Evolutionary conservation across 2,113 vertebrate species (phyloP).

Genomic region (Nanorana parkeri): DNA sequence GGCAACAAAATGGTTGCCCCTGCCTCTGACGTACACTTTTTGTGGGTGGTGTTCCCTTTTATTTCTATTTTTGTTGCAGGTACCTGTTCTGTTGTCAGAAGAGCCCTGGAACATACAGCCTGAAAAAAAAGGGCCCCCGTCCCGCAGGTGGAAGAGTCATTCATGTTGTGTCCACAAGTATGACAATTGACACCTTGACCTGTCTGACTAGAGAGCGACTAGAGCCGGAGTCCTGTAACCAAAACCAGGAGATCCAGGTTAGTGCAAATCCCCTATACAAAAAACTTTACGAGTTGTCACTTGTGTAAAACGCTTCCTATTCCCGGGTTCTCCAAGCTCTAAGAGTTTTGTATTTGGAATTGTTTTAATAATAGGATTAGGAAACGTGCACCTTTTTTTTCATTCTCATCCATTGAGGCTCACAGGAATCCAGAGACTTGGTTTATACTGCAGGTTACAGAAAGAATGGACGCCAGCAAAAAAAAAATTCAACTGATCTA

Average conservation of each 20-base stretch:
- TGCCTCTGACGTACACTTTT: too few species aligned
- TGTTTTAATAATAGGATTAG: too few species aligned
- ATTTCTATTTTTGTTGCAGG: conserved; percentile 68
- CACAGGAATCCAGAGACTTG: too few species aligned
- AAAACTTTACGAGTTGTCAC: too few species aligned
- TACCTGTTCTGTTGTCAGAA: conserved; percentile 91
- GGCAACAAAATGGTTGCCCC: too few species aligned
- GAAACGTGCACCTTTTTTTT: too few species aligned
- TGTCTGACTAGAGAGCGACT: conserved; percentile 83
- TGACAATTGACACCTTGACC: conserved; percentile 76
- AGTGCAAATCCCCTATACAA: background rate
- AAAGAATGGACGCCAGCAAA: too few species aligned
- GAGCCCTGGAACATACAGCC: conserved; percentile 75
- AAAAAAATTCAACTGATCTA: too few species aligned
- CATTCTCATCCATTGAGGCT: too few species aligned
- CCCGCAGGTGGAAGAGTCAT: conserved; percentile 72
- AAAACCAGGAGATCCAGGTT: conserved; percentile 86
- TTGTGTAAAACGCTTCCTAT: background rate
- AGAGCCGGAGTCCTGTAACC: conserved; percentile 71
- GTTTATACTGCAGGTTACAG: too few species aligned
- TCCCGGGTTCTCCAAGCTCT: background rate
- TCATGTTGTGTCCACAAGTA: conserved; percentile 82
- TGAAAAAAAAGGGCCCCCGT: conserved; percentile 80
- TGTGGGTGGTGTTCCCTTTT: too few species aligned
- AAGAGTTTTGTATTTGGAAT: too few species aligned